phyloP scores from a whole-genome alignment of 2,113 vertebrate species.

The Sylvicapra grimmia region DNA sequence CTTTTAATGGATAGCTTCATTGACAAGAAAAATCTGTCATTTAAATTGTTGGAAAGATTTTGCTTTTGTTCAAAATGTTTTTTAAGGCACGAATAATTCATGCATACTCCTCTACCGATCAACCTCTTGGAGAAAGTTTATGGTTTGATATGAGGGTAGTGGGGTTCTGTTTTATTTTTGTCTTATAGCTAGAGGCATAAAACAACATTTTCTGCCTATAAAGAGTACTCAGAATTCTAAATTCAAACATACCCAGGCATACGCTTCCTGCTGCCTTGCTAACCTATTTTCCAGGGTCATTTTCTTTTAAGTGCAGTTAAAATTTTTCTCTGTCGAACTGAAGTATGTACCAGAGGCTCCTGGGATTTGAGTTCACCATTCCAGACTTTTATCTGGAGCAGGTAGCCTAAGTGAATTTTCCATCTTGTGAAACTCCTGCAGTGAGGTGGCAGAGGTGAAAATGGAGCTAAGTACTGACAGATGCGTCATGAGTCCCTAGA shows the following conservation, averaged over 20 bases:
- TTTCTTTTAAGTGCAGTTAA: slow-evolving; percentile 69
- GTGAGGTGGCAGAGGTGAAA: slow-evolving; percentile 49
- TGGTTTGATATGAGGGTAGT: slow-evolving; percentile 16
- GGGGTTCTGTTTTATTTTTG: slow-evolving; percentile 59
- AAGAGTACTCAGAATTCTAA: slow-evolving; percentile 63
- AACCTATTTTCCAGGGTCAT: slow-evolving; percentile 62
- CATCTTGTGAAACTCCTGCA: slow-evolving; percentile 65
- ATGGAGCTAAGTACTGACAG: slow-evolving; percentile 59
- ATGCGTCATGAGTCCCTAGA: slow-evolving; percentile 15
- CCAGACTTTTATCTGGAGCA: slow-evolving; percentile 65
- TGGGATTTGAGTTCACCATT: slow-evolving; percentile 50
- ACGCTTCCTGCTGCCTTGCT: slow-evolving; percentile 57
- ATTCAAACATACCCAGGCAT: slow-evolving; percentile 61
- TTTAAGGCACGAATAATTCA: slow-evolving; percentile 43
- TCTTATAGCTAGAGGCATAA: slow-evolving; percentile 56
- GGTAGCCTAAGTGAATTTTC: slow-evolving; percentile 64
- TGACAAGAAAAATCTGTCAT: slow-evolving; percentile 52
- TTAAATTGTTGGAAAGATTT: slow-evolving; percentile 43
- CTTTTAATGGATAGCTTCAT: slow-evolving; percentile 42
- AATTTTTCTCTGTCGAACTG: slow-evolving; percentile 59
- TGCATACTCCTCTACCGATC: not conserved
- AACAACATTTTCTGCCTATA: slow-evolving; percentile 55
- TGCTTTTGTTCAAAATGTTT: not conserved
- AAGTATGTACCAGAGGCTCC: slow-evolving; percentile 62
- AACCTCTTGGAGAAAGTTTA: not conserved